Conservation (phyloP, 2,113 vertebrate genomes). For the Myotis brandtii region DNA sequence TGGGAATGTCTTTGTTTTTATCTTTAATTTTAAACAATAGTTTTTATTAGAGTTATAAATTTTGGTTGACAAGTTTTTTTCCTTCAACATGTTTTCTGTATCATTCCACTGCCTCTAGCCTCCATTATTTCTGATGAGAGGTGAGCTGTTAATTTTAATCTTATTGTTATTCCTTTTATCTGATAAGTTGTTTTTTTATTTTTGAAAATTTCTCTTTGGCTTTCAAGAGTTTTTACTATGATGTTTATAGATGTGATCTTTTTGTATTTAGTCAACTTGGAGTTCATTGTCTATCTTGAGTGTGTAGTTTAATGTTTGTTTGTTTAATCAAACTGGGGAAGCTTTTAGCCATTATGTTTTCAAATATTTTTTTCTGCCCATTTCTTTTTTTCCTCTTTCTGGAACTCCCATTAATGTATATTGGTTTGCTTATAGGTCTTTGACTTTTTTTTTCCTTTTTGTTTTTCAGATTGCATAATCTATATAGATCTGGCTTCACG, state of each 20-base stretch:
- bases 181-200: not conserved
- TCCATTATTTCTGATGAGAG: slow-evolving; percentile 23
- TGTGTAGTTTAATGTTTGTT: slow-evolving; percentile 14
- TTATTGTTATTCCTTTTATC: slow-evolving; percentile 7
- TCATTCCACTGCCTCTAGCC: not conserved
- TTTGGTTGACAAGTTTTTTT: not conserved
- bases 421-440: not conserved
- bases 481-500: not conserved
- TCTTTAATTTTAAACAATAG: not conserved
- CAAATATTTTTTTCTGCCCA: not conserved
- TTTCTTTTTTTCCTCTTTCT: slow-evolving; percentile 13
- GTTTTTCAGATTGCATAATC: not conserved
- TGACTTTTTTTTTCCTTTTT: not conserved
- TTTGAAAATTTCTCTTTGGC: not conserved
- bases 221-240: not conserved
- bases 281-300: slow-evolving; percentile 1
- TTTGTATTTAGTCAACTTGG: slow-evolving; percentile 11
- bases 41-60: not conserved
- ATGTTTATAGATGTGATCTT: not conserved
- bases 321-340: slow-evolving; percentile 18
- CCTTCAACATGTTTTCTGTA: not conserved
- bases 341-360: not conserved
- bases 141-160: slow-evolving; percentile 13
- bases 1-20: slow-evolving; percentile 26
- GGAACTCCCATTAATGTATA: not conserved